Conservation (phyloP, 2,113 vertebrate genomes). For the Catharus bicknelli region DNA sequence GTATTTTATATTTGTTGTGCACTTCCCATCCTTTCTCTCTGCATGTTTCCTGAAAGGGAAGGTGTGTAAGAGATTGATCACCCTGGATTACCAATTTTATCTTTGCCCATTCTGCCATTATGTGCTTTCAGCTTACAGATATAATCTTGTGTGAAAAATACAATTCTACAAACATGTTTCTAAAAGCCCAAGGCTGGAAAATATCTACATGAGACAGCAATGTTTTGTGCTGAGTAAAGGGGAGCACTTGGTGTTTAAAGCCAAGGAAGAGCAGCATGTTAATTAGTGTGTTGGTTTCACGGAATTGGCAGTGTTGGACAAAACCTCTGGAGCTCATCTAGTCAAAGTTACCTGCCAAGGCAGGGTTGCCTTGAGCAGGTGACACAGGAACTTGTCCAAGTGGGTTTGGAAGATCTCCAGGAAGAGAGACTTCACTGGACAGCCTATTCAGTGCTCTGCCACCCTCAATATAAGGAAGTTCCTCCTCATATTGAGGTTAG, state of each 20-base stretch:
- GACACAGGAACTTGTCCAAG: background rate
- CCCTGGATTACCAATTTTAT: background rate
- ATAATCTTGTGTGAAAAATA: background rate
- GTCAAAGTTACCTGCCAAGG: background rate
- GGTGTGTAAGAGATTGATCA: background rate
- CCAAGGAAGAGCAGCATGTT: background rate
- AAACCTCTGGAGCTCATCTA: background rate
- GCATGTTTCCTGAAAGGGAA: background rate
- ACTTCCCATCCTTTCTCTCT: background rate
- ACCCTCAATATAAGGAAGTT: background rate
- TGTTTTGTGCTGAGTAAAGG: background rate
- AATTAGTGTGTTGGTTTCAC: background rate
- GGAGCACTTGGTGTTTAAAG: background rate
- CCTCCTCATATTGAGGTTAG: background rate
- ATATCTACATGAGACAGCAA: accelerated
- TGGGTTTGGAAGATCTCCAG: background rate
- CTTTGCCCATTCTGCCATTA: background rate
- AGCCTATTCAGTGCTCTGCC: background rate
- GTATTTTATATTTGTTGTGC: background rate
- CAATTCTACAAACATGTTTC: background rate
- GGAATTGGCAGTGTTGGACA: background rate
- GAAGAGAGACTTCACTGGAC: background rate
- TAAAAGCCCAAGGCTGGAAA: background rate
- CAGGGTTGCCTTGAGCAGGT: background rate
- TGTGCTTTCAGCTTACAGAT: background rate